Base-by-base conservation (phyloP, 2,797 vertebrate species). In the Bovichtus diacanthus region DNA sequence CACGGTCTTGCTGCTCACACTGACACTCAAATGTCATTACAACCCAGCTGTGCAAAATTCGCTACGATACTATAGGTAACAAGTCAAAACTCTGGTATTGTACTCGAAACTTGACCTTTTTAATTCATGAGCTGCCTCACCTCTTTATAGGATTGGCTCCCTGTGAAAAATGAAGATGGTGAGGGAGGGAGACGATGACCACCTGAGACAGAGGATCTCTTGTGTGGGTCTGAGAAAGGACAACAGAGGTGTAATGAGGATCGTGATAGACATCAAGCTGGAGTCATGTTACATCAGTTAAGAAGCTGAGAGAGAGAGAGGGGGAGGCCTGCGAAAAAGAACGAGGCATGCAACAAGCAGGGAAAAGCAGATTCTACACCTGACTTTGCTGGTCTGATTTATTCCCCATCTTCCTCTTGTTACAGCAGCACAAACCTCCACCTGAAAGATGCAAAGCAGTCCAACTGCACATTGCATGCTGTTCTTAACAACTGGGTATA, bases 221-320 rank as follows among this genome's bases (percentile, higher is more conserved):
- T 84, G 39, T 91, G 82, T 86, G 70, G 83, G 71, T 88, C 66
- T 75, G 55, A 50, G 82, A 90, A 79, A 83, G 63, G 80, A 91
- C 76, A 85, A 88, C 71, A 82, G 56, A 83, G 83, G 61, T 74
- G 80, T 84, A 92, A 90, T 89, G 81, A 91, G 85, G 83, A 76
- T 50, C 46, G 18, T 65, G 89, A 93, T 91, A 90, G 80, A 87
- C 85, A 92, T 92, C 89, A 81, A 77, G 41, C 53, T 39, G 66
- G 90, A 68, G 66, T 93, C 75, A 49, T 60, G 86, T 93, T 92
- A 80, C 88, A 81, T 72, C 64, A 74, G 55, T 65, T 47, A 71
- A 78, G 72, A 69, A 29, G 70, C 58, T 46, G 51, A 69, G 74
- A 78, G 65, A 50, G 78, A 75, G 51, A 59, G 61, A 61, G 9